phyloP scores from a whole-genome alignment of 1,140 invertebrate species.

The Bathynomus jamesi region DNA sequence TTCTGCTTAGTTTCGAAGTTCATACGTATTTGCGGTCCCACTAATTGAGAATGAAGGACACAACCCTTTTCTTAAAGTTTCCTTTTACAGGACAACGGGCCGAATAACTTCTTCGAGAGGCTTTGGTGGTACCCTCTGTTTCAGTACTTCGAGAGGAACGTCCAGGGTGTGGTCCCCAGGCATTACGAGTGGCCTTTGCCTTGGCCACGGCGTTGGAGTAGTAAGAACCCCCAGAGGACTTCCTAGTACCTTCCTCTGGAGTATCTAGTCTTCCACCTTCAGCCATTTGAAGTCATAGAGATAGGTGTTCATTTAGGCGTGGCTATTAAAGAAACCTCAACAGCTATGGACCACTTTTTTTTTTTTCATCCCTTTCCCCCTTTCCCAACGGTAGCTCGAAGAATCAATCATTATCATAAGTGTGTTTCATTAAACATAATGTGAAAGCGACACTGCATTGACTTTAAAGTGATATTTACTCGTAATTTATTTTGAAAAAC shows the following conservation, averaged over 20 bases:
- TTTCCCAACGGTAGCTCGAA: too few species aligned
- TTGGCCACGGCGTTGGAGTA: constrained; percentile 35
- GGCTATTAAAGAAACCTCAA: too few species aligned
- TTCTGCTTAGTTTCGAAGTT: neutral
- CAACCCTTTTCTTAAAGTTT: constrained; percentile 21
- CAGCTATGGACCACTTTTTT: too few species aligned
- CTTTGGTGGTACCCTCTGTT: constrained; percentile 80
- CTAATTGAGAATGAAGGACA: neutral
- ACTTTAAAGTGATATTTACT: too few species aligned
- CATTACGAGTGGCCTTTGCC: constrained; percentile 79
- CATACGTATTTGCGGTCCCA: neutral
- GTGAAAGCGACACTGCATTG: too few species aligned
- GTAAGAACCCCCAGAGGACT: constrained; percentile 36
- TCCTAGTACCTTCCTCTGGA: constrained; percentile 23
- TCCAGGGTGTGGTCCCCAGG: constrained; percentile 63
- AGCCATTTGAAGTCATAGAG: neutral
- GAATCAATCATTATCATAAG: too few species aligned
- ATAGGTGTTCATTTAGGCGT: neutral
- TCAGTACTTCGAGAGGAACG: constrained; percentile 75
- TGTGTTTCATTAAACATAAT: too few species aligned
- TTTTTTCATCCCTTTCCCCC: too few species aligned
- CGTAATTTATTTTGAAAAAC: too few species aligned
- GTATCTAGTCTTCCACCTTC: neutral
- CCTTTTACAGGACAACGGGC: constrained; percentile 51
- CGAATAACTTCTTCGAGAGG: constrained; percentile 61